These are phyloP conservation scores for Hypsopygia costalis DNA, from an alignment of 2,888 invertebrate species.

Conservation along the genomic window DNA sequence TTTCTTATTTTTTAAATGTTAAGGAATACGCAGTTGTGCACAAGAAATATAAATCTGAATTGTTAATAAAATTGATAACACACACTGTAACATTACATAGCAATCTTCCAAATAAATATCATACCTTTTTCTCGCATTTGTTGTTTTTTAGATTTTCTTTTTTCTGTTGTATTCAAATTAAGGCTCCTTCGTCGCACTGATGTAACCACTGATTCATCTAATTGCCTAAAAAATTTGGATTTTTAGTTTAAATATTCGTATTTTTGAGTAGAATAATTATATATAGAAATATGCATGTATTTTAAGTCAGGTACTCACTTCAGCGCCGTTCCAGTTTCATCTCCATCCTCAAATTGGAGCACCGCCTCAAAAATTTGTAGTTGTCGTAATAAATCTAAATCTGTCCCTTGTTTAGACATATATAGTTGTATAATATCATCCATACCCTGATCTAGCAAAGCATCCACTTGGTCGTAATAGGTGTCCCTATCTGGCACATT, in stretches of 20 bases:
- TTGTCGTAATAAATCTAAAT: conserved; percentile 95
- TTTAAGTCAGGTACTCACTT: conserved; percentile 48
- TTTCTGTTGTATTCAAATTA: conserved; percentile 79
- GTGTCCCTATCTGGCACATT: conserved; percentile 97
- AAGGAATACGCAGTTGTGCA: neutral
- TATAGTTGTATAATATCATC: conserved; percentile 92
- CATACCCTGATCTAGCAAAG: conserved; percentile 96
- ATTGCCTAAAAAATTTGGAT: conserved; percentile 61
- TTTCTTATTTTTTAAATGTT: neutral
- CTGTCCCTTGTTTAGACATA: conserved; percentile 95
- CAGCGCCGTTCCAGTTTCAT: conserved; percentile 80
- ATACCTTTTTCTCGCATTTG: conserved; percentile 86
- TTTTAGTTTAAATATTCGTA: neutral
- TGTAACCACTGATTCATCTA: conserved; percentile 86
- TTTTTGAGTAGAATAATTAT: neutral
- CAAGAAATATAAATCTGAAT: conserved; percentile 10
- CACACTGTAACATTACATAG: conserved; percentile 6
- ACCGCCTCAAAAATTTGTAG: conserved; percentile 97
- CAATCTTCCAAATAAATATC: neutral
- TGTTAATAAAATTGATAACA: conserved; percentile 14
- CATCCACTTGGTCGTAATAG: conserved; percentile 98
- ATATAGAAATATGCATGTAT: no score
- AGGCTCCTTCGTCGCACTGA: conserved; percentile 82
- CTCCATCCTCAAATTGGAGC: conserved; percentile 91
- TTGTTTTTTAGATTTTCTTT: conserved; percentile 85